These are phyloP conservation scores for Salvelinus fontinalis DNA, from an alignment of 2,113 vertebrate species.

Conservation along the genomic window DNA sequence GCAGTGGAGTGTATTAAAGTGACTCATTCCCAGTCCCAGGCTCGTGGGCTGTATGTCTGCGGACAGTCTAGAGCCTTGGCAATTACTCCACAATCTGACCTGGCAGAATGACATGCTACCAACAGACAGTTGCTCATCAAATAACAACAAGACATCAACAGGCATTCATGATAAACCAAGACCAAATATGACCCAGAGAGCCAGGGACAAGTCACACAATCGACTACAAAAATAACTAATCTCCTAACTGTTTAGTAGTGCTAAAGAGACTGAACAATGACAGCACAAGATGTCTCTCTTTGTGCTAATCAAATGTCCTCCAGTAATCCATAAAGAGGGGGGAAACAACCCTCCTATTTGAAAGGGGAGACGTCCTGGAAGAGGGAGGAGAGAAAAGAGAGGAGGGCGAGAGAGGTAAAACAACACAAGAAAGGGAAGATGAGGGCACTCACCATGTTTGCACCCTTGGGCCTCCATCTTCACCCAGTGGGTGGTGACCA, in stretches of 20 bases:
- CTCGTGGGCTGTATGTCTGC: not conserved
- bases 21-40: not conserved
- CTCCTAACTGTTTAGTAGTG: no score
- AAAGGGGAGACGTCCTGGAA: not conserved
- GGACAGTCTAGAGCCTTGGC: not conserved
- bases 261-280: no score
- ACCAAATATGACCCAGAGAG: not conserved
- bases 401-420: not conserved
- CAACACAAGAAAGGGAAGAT: not conserved
- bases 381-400: not conserved
- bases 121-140: not conserved
- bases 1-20: not conserved
- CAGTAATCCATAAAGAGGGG: not conserved
- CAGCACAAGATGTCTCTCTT: no score
- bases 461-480: constrained; percentile 50
- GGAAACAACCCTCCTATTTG: not conserved
- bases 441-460: constrained; percentile 50
- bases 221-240: not conserved
- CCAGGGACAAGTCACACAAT: no score
- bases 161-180: not conserved
- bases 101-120: not conserved
- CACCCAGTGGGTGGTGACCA: constrained; percentile 16
- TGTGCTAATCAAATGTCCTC: not conserved
- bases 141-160: not conserved
- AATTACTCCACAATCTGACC: not conserved